phyloP scores from a whole-genome alignment of 2,113 vertebrate species.

The crab-eating macaque (Macaca fascicularis) region DNA sequence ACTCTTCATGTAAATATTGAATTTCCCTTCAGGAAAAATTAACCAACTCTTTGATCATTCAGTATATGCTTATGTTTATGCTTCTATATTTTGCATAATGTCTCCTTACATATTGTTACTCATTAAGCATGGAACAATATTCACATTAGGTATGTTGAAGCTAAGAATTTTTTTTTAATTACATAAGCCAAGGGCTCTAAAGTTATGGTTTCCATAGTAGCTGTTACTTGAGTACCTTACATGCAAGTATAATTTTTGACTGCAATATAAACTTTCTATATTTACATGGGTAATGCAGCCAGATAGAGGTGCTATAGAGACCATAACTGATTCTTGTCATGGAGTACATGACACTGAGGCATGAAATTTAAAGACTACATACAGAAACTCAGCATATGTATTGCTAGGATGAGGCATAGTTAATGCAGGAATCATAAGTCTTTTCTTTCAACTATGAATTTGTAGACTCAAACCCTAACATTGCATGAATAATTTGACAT shows the following conservation, averaged over 20 bases:
- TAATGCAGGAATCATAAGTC: slow-evolving; percentile 12
- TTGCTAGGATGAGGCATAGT: background rate
- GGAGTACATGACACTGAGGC: background rate
- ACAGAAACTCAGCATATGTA: slow-evolving; percentile 8
- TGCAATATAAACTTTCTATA: slow-evolving; percentile 15
- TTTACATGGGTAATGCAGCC: slow-evolving; percentile 23
- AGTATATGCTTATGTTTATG: background rate
- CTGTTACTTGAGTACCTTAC: slow-evolving; percentile 42
- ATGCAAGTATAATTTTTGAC: slow-evolving; percentile 28
- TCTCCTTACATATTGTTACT: slow-evolving; percentile 8
- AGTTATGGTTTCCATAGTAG: background rate
- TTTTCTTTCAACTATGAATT: slow-evolving; percentile 48
- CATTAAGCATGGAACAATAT: slow-evolving; percentile 14
- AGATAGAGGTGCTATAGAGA: slow-evolving; percentile 54
- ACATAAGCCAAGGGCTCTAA: background rate
- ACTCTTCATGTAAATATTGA: background rate
- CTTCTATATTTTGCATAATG: background rate
- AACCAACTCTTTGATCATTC: background rate
- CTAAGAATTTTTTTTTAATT: slow-evolving; percentile 13
- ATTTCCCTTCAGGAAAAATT: background rate
- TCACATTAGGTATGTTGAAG: slow-evolving; percentile 3
- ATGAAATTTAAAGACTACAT: slow-evolving; percentile 30
- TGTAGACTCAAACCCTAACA: slow-evolving; percentile 65
- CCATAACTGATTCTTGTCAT: slow-evolving; percentile 12
- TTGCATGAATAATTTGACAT: slow-evolving; percentile 73